Evolutionary conservation across 2,888 invertebrate species (phyloP).

Genomic region (Girardia tigrina): DNA sequence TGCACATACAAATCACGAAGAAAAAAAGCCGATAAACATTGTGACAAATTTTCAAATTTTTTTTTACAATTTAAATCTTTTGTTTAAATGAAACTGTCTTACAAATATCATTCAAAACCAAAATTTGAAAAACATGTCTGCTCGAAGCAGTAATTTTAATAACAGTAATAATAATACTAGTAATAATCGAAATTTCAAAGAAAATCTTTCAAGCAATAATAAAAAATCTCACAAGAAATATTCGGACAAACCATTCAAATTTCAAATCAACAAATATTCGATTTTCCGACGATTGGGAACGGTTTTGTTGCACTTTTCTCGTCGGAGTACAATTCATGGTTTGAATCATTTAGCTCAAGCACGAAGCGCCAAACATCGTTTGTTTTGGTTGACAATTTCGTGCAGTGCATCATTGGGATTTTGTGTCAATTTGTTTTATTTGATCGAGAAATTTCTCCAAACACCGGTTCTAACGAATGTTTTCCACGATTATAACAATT

Average conservation of each 20-base stretch:
- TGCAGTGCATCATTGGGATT: slow-evolving; percentile 31
- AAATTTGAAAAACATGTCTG: not conserved
- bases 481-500: slow-evolving; percentile 33
- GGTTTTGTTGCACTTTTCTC: slow-evolving; percentile 34
- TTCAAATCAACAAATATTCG: not conserved
- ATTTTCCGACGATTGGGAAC: not conserved
- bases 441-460: slow-evolving; percentile 35
- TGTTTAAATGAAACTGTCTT: not conserved
- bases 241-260: not conserved
- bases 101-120: not conserved
- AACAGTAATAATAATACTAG: not conserved
- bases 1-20: no score
- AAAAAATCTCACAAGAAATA: not conserved
- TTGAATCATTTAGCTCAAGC: slow-evolving; percentile 37
- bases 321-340: slow-evolving; percentile 36
- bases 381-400: slow-evolving; percentile 36
- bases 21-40: not conserved
- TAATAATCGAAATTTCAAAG: no score
- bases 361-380: slow-evolving; percentile 28
- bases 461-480: slow-evolving; percentile 34
- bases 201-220: not conserved
- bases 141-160: not conserved
- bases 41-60: no score
- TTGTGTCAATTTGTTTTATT: slow-evolving; percentile 35
- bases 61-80: not conserved